Evolutionary conservation across 1,140 invertebrate genomes (phyloP).

Genomic region (Paralvinella palmiformis): DNA sequence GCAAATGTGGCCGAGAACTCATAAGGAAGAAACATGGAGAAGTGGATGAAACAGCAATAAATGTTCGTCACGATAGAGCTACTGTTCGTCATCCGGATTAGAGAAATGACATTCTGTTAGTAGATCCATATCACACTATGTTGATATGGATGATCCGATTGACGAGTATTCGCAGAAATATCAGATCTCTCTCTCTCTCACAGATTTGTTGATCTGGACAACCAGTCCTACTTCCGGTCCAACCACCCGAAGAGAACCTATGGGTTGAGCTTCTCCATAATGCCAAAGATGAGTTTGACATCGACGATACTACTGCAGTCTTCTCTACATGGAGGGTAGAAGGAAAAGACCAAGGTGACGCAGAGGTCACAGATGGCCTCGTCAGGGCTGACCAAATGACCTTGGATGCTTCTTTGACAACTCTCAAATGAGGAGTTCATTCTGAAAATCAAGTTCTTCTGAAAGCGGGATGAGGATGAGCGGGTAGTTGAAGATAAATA

Average conservation of each 20-base stretch:
- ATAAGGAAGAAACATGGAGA: too few relatives aligned
- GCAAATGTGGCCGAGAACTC: too few relatives aligned
- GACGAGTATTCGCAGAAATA: too few relatives aligned
- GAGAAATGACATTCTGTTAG: too few relatives aligned
- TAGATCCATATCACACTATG: too few relatives aligned
- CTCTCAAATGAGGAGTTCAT: conserved; percentile 6
- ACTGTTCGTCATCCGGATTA: too few relatives aligned
- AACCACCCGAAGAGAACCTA: not conserved
- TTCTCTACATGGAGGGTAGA: conserved; percentile 8
- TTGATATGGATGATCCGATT: too few relatives aligned
- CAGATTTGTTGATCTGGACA: conserved; percentile 5
- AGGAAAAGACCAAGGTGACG: not conserved
- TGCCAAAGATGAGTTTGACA: conserved; percentile 10
- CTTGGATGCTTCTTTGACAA: not conserved
- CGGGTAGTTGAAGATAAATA: conserved; percentile 16
- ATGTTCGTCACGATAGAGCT: too few relatives aligned
- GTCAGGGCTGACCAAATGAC: not conserved
- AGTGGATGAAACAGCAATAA: too few relatives aligned
- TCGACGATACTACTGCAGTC: conserved; percentile 9
- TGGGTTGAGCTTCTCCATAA: conserved; percentile 5
- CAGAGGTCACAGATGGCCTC: not conserved
- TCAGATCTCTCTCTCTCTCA: too few relatives aligned
- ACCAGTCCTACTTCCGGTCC: not conserved
- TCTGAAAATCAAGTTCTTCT: conserved; percentile 7
- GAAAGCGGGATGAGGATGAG: not conserved